These are phyloP conservation scores for Mycalesis mineus DNA, from an alignment of 2,888 invertebrate species.

Conservation along the genomic window DNA sequence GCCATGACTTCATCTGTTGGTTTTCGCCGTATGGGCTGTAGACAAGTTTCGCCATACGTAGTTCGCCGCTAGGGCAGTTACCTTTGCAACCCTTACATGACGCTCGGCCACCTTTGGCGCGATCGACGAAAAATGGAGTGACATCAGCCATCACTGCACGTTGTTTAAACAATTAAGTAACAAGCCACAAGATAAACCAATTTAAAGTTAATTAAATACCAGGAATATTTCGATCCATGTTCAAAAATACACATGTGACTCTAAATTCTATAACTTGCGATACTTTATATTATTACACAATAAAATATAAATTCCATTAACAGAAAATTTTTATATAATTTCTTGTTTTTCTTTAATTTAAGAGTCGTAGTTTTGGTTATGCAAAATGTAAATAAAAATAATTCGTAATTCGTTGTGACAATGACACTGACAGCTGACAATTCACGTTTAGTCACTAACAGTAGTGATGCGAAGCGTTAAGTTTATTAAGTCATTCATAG, in stretches of 20 bases:
- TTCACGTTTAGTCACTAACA: background rate
- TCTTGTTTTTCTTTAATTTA: no score
- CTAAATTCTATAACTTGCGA: no score
- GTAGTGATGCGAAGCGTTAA: background rate
- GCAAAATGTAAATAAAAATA: no score
- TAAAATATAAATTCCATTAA: background rate
- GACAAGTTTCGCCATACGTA: constrained; percentile 87
- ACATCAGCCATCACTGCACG: constrained; percentile 42
- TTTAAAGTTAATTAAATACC: background rate
- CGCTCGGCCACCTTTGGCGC: constrained; percentile 88
- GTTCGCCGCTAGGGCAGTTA: constrained; percentile 83
- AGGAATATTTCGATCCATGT: background rate
- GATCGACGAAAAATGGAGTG: constrained; percentile 83
- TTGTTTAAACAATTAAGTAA: no score
- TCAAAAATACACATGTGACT: background rate
- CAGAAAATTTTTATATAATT: background rate
- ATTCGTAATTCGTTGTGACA: no score
- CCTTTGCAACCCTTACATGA: constrained; percentile 92
- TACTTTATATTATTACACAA: background rate
- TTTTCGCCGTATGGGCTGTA: constrained; percentile 87
- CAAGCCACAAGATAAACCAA: background rate
- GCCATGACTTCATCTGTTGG: constrained; percentile 89
- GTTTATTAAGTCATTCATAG: no score
- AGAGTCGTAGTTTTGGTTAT: no score
- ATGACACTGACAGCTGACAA: background rate